Percentiles rank a stretch among this genome's conserved stretches.
Evolutionary conservation across 2,113 vertebrate species (phyloP).

Genomic region (Conger conger): DNA sequence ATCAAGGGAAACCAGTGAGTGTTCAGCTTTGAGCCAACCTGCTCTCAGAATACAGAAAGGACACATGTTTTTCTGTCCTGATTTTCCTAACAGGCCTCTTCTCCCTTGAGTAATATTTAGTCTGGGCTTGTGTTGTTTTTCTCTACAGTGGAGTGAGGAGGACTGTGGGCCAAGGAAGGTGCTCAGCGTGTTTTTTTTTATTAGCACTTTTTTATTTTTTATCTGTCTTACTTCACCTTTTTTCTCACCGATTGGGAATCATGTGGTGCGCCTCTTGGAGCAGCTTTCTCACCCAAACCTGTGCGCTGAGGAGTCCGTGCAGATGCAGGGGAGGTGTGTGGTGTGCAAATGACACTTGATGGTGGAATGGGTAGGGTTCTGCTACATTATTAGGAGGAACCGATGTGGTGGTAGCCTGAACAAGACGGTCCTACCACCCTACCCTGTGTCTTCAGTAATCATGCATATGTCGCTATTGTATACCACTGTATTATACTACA

Average conservation of each 20-base stretch:
- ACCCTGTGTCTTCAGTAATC: too few species aligned
- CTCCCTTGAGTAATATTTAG: slow-evolving; percentile 33
- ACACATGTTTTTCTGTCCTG: slow-evolving; percentile 27
- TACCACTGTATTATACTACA: too few species aligned
- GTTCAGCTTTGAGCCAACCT: slow-evolving; percentile 32
- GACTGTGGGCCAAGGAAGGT: not conserved
- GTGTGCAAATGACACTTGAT: too few species aligned
- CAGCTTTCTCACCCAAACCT: too few species aligned
- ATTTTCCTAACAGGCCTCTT: slow-evolving; percentile 33
- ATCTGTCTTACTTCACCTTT: not conserved
- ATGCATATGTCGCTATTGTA: too few species aligned
- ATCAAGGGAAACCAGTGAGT: slow-evolving; percentile 24
- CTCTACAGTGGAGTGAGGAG: not conserved
- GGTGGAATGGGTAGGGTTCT: too few species aligned
- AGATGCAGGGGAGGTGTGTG: too few species aligned
- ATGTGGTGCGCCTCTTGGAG: not conserved
- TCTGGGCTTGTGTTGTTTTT: slow-evolving; percentile 8
- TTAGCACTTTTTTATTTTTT: not conserved
- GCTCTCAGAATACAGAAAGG: not conserved
- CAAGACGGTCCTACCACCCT: too few species aligned
- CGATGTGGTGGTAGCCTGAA: too few species aligned
- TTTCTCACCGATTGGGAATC: not conserved
- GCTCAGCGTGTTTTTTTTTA: not conserved
- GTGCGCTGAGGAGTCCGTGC: too few species aligned
- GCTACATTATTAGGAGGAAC: too few species aligned